Evolutionary conservation across 2,113 vertebrate species (phyloP).

Genomic region (human (Homo sapiens)): DNA sequence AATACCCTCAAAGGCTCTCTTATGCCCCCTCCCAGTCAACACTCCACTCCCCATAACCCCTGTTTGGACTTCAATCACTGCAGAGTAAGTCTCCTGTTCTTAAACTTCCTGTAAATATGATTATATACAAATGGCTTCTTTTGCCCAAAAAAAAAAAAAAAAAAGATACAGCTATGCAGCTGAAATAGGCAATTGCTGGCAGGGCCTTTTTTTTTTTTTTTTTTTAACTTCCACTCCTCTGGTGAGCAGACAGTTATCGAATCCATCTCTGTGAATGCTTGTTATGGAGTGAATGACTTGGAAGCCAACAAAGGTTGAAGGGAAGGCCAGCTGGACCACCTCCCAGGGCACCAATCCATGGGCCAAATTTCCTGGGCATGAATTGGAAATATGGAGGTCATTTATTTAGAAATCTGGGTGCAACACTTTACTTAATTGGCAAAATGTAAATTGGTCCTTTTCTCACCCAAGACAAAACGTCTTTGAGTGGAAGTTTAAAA

Average conservation of each 20-base stretch:
- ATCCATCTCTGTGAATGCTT: background rate
- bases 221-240: background rate
- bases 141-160: background rate
- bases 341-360: background rate
- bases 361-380: conserved; percentile 38
- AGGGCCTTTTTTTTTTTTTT: too few species aligned
- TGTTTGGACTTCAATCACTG: background rate
- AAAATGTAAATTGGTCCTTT: conserved; percentile 32
- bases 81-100: background rate
- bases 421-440: conserved; percentile 47
- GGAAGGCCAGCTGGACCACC: background rate
- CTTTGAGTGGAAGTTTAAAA: conserved; percentile 40
- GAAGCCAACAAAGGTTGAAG: background rate
- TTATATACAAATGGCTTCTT: background rate
- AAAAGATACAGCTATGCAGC: too few species aligned
- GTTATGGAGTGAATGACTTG: conserved; percentile 42
- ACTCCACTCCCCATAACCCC: background rate
- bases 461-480: conserved; percentile 57
- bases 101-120: background rate
- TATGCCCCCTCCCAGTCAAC: too few species aligned
- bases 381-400: background rate
- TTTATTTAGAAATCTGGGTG: conserved; percentile 27
- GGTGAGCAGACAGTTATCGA: background rate
- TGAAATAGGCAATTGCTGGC: too few species aligned
- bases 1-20: background rate